Percentiles rank a stretch among this genome's conserved stretches.
These are phyloP conservation scores for Callopanchax toddi DNA, from an alignment of 2,113 vertebrate genomes.

Conservation along the genomic window DNA sequence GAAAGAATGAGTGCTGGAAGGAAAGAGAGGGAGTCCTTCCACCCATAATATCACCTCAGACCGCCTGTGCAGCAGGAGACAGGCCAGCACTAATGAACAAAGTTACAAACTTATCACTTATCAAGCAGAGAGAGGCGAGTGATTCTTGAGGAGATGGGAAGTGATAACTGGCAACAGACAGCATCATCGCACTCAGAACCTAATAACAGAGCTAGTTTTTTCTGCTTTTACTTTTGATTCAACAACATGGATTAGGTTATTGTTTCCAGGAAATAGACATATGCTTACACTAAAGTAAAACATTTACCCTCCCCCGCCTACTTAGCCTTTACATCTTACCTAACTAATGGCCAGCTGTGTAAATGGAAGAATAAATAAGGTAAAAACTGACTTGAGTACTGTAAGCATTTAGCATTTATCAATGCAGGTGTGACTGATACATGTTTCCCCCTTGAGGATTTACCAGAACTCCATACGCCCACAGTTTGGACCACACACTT, in stretches of 20 bases:
- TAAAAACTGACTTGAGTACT: neutral
- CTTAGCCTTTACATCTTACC: constrained; percentile 9
- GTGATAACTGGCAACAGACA: constrained; percentile 10
- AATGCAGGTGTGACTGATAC: constrained; percentile 8
- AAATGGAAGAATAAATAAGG: constrained; percentile 22
- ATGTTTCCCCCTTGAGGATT: constrained; percentile 1
- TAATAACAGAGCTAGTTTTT: neutral
- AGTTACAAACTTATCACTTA: constrained; percentile 67
- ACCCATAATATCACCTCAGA: constrained; percentile 54
- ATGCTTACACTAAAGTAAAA: neutral
- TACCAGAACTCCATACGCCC: constrained; percentile 8
- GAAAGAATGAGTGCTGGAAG: constrained; percentile 18
- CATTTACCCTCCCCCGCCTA: neutral
- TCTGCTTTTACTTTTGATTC: neutral
- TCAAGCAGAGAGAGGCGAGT: constrained; percentile 26
- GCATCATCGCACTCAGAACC: neutral
- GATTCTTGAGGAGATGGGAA: constrained; percentile 20
- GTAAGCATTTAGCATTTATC: constrained; percentile 5
- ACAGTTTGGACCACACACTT: neutral
- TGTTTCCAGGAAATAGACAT: neutral
- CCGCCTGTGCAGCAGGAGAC: constrained; percentile 53
- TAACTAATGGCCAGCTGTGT: constrained; percentile 22
- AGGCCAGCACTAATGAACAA: constrained; percentile 68
- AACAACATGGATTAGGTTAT: neutral
- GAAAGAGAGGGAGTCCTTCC: constrained; percentile 37